Conservation (phyloP, 2,113 vertebrate species). For the Amphiprion ocellaris region DNA sequence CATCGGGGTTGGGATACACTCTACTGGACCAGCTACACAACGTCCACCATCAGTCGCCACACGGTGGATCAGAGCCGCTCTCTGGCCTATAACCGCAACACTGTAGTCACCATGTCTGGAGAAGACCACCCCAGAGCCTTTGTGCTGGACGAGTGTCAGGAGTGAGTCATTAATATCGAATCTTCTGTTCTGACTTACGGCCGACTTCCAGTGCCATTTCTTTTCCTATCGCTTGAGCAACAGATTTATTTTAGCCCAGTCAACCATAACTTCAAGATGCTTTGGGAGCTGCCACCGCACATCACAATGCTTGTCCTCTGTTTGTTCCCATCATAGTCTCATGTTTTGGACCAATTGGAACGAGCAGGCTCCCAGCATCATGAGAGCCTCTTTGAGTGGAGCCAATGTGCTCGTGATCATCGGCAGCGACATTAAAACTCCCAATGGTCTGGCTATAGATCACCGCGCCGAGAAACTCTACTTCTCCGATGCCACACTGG, state of each 20-base stretch:
- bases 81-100: slow-evolving; percentile 94
- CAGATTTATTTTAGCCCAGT: slow-evolving; percentile 49
- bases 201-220: slow-evolving; percentile 17
- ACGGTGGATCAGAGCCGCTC: slow-evolving; percentile 93
- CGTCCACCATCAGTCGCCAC: slow-evolving; percentile 96
- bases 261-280: slow-evolving; percentile 11
- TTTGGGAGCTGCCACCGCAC: slow-evolving; percentile 9
- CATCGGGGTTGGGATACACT: slow-evolving; percentile 96
- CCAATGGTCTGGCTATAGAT: slow-evolving; percentile 96
- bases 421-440: slow-evolving; percentile 94
- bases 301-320: slow-evolving; percentile 5
- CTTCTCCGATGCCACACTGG: slow-evolving; percentile 96
- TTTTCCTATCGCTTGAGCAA: slow-evolving; percentile 16
- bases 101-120: slow-evolving; percentile 97
- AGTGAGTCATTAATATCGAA: slow-evolving; percentile 84
- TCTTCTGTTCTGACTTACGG: background rate
- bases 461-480: slow-evolving; percentile 97
- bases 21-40: slow-evolving; percentile 98
- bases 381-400: slow-evolving; percentile 94
- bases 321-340: slow-evolving; percentile 81
- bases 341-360: slow-evolving; percentile 99
- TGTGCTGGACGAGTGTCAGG: slow-evolving; percentile 96
- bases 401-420: slow-evolving; percentile 95
- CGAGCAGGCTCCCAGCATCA: slow-evolving; percentile 96
- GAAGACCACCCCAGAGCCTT: slow-evolving; percentile 97